Conservation (phyloP, 2,797 vertebrate genomes). For the Pogonophryne albipinna region DNA sequence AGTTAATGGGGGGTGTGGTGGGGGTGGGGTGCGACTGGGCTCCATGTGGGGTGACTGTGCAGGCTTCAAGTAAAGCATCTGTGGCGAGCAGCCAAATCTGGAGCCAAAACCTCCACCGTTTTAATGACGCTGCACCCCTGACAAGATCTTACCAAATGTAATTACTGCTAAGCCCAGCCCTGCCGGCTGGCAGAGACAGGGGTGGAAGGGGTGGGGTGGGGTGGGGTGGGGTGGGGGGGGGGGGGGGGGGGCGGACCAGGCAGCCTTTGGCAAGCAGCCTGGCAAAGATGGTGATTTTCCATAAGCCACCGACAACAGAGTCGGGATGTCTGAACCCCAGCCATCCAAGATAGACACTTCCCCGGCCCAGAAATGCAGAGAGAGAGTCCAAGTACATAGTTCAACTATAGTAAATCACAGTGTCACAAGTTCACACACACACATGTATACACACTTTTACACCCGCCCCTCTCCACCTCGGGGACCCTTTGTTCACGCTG, state of each 20-base stretch:
- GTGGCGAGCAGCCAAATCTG: slow-evolving; percentile 59
- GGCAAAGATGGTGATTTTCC: slow-evolving; percentile 84
- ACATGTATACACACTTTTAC: slow-evolving; percentile 33
- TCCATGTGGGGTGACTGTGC: slow-evolving; percentile 57
- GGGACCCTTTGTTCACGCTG: slow-evolving; percentile 66
- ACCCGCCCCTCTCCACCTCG: slow-evolving; percentile 51
- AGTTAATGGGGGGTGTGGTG: neutral
- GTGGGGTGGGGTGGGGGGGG: neutral
- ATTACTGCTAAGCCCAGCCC: slow-evolving; percentile 76
- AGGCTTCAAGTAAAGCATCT: slow-evolving; percentile 64
- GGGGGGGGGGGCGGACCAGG: slow-evolving; percentile 8
- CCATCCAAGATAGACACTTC: slow-evolving; percentile 69
- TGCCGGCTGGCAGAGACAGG: slow-evolving; percentile 44
- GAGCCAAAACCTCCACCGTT: slow-evolving; percentile 66
- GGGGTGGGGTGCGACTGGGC: neutral
- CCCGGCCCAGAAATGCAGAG: slow-evolving; percentile 63
- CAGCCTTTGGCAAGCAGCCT: slow-evolving; percentile 67
- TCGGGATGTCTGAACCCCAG: slow-evolving; percentile 74
- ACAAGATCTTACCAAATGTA: slow-evolving; percentile 81
- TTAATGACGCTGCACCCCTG: slow-evolving; percentile 77
- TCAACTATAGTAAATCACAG: slow-evolving; percentile 70
- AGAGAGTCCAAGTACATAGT: slow-evolving; percentile 58
- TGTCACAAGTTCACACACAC: slow-evolving; percentile 58
- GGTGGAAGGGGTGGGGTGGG: slow-evolving; percentile 14
- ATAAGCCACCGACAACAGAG: slow-evolving; percentile 76